These are phyloP conservation scores for Callionymus lyra DNA, from an alignment of 2,113 vertebrate species.

Conservation along the genomic window DNA sequence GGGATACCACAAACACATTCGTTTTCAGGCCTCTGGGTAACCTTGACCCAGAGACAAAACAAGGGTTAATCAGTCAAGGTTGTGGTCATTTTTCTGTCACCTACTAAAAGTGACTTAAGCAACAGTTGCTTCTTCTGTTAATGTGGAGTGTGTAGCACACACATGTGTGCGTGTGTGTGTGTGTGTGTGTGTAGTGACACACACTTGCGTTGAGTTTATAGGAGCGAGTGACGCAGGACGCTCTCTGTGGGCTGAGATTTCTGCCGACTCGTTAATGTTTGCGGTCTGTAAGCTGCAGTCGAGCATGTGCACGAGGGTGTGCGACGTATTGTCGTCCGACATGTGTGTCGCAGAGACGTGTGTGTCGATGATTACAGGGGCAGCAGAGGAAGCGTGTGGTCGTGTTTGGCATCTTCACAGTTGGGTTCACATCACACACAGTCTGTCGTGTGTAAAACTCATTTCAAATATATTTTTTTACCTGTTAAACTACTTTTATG, in stretches of 20 bases:
- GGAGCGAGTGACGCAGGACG: slow-evolving; percentile 24
- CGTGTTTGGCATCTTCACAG: slow-evolving; percentile 16
- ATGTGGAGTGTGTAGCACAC: neutral
- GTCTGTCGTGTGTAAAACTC: too few species aligned
- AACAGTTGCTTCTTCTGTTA: neutral
- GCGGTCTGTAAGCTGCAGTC: slow-evolving; percentile 22
- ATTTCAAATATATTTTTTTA: too few species aligned
- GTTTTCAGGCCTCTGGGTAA: too few species aligned
- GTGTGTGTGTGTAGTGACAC: slow-evolving; percentile 1
- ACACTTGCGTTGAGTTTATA: slow-evolving; percentile 28
- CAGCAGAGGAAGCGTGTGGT: slow-evolving; percentile 24
- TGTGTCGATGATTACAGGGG: slow-evolving; percentile 15
- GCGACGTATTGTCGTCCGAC: too few species aligned
- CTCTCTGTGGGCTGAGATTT: slow-evolving; percentile 24
- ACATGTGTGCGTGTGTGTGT: slow-evolving; percentile 4
- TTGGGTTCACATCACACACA: slow-evolving; percentile 12
- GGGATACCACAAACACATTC: too few species aligned
- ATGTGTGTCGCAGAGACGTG: neutral
- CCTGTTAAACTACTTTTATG: too few species aligned
- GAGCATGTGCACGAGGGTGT: slow-evolving; percentile 1
- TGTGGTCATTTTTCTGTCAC: neutral
- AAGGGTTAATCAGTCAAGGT: too few species aligned
- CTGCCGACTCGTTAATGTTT: slow-evolving; percentile 38
- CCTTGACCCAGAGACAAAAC: too few species aligned
- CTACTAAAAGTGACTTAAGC: neutral